Evolutionary conservation across 2,113 vertebrate species (phyloP).

Genomic region (Arenaria interpres): DNA sequence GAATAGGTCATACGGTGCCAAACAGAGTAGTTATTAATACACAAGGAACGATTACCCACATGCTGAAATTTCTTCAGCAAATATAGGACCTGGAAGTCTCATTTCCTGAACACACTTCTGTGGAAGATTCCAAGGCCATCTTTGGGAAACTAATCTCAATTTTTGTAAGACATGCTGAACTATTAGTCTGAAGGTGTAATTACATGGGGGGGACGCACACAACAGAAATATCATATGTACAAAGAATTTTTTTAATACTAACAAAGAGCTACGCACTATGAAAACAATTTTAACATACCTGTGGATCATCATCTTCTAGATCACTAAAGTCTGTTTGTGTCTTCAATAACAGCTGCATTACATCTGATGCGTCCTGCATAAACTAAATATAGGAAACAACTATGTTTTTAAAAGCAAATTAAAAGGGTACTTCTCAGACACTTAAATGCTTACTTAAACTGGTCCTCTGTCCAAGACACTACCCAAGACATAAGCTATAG

Average conservation of each 20-base stretch:
- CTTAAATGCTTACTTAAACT: background rate
- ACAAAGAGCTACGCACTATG: background rate
- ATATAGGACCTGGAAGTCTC: background rate
- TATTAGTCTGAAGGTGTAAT: background rate
- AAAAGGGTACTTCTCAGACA: background rate
- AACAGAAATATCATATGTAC: background rate
- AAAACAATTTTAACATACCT: slow-evolving; percentile 75
- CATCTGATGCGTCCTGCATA: slow-evolving; percentile 97
- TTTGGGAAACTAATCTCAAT: background rate
- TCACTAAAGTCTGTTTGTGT: slow-evolving; percentile 98
- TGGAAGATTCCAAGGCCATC: background rate
- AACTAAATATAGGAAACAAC: slow-evolving; percentile 78
- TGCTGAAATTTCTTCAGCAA: background rate
- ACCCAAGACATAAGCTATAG: background rate
- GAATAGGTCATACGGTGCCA: background rate
- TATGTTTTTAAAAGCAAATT: background rate
- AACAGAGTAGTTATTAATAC: background rate
- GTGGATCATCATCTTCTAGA: slow-evolving; percentile 96
- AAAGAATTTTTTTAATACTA: background rate
- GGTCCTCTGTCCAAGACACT: background rate
- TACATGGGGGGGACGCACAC: rapidly evolving
- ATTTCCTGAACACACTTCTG: background rate
- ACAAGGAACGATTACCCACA: background rate
- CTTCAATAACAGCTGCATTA: slow-evolving; percentile 96
- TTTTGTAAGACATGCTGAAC: background rate